Evolutionary conservation across 2,797 vertebrate species (phyloP).

Genomic region (Mus caroli): DNA sequence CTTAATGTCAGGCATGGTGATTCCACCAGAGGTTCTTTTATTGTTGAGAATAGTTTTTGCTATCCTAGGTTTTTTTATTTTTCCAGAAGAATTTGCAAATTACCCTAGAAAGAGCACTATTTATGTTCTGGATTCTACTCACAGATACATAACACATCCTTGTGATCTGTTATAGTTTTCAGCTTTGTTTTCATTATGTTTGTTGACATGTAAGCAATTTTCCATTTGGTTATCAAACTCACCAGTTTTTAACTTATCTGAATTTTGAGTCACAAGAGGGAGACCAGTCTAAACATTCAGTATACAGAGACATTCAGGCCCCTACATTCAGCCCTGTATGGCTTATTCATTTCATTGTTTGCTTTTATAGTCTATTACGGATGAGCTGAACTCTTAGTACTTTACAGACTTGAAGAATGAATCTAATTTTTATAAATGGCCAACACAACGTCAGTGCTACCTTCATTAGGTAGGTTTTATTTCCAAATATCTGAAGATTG

Average conservation of each 20-base stretch:
- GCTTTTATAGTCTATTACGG: too few species aligned
- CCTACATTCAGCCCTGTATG: not conserved
- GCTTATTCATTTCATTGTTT: too few species aligned
- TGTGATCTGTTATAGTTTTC: too few species aligned
- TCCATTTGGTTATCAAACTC: not conserved
- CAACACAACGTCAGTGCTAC: not conserved
- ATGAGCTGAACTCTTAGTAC: not conserved
- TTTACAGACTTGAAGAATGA: not conserved
- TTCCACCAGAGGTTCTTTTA: too few species aligned
- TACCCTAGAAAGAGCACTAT: not conserved
- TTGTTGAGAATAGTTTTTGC: too few species aligned
- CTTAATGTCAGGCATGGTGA: too few species aligned
- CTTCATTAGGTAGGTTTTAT: not conserved
- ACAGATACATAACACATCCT: not conserved
- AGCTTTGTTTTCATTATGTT: not conserved
- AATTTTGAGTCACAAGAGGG: not conserved
- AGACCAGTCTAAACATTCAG: not conserved
- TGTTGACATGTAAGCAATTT: not conserved
- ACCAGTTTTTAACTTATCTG: not conserved
- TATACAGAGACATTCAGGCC: not conserved
- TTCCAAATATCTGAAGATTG: not conserved
- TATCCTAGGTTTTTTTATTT: too few species aligned
- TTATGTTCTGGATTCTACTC: not conserved
- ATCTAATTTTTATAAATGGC: not conserved
- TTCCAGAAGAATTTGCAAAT: too few species aligned